Percentiles rank a stretch among this genome's conserved stretches.
Evolutionary conservation across 1,140 invertebrate genomes (phyloP).

Genomic region (Trachelipus rathkii): DNA sequence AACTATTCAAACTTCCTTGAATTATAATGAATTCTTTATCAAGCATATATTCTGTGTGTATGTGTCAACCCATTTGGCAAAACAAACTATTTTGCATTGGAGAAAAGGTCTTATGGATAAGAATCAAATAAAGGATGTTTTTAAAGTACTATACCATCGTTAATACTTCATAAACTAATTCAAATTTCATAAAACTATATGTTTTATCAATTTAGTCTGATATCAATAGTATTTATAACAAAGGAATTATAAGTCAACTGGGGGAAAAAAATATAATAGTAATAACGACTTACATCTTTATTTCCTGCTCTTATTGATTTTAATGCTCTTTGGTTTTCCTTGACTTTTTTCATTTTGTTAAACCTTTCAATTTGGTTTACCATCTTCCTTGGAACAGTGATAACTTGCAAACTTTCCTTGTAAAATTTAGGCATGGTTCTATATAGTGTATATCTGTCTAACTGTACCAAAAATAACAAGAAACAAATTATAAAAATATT

Average conservation of each 20-base stretch:
- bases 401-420: background rate
- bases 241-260: background rate
- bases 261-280: background rate
- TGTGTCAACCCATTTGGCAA: too few species aligned
- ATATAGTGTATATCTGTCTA: too few species aligned
- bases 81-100: too few species aligned
- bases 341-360: background rate
- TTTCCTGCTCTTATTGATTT: slow-evolving; percentile 19
- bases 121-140: background rate
- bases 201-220: background rate
- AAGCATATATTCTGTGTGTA: too few species aligned
- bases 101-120: too few species aligned
- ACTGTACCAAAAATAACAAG: too few species aligned
- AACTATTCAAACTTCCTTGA: too few species aligned
- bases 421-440: background rate
- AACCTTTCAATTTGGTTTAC: background rate
- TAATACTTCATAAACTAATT: background rate
- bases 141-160: background rate
- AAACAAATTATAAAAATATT: too few species aligned
- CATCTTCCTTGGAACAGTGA: background rate
- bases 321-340: background rate
- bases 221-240: background rate
- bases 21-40: too few species aligned
- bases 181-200: background rate
- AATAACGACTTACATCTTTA: slow-evolving; percentile 21